Evolutionary conservation across 2,797 vertebrate genomes (phyloP), one percentile per base, ranked within the genome.

Genomic region (Eidolon dupreanum): DNA sequence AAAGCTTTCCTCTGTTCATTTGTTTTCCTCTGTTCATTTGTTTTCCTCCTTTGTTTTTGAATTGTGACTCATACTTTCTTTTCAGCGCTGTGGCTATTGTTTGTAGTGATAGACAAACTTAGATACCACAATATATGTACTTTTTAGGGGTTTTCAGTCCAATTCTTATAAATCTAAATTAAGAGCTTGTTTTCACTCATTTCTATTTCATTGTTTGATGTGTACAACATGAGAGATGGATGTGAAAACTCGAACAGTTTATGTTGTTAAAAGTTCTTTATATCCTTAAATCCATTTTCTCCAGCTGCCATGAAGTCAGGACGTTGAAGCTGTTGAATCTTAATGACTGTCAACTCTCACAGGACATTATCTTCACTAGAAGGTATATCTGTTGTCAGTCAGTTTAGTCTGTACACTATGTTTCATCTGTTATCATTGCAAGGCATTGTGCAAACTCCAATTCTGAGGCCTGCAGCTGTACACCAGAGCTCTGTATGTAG

Each of bases 11-110:
- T 95, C 75, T 97, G 51, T 94, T 93, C 16, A 9, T 51, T 84
- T 73, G 41, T 65, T n/a, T 74, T 51, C 28, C 8, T 81, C 38
- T 33, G 33, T 33, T 93, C 16, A 9, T 51, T 84, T 73, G 41
- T 65, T n/a, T 74, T 51, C 28, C 8, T 81, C 38, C 31, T 71
- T 91, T 93, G 68, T 95, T 96, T 95, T 93, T 88, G 77, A 95
- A 51, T 93, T 91, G 82, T 97, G 90, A 95, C 95, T 97, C 97
- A 96, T 89, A 82, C 16, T 96, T 93, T 96, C 75, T 93, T 89
- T 95, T 95, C 90, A 95, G 77, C 79, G 57, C 70, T 74, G 79
- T 95, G 79, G 63, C 92, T 95, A 63, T 83, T 78, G 91, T 96
- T 94, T 93, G 59, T 86, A 93, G 75, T 49, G 41, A 49, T 46